These are phyloP conservation scores for Apteryx mantelli DNA, from an alignment of 2,113 vertebrate genomes.

Conservation along the genomic window DNA sequence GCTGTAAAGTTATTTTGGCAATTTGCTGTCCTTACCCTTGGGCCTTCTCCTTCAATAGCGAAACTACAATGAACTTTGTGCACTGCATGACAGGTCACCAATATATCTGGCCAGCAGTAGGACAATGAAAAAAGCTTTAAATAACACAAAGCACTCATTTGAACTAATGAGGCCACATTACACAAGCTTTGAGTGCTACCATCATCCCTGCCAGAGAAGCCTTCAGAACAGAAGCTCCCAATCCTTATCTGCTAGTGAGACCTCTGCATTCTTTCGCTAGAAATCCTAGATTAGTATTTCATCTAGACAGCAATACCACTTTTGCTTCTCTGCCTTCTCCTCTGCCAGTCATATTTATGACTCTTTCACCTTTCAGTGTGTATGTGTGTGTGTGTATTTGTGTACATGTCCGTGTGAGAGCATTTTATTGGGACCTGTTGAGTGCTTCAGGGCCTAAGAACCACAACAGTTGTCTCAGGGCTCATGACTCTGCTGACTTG, in stretches of 20 bases:
- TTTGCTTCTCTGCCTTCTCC: background rate
- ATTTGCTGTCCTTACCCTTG: background rate
- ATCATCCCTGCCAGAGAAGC: background rate
- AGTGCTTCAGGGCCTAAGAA: background rate
- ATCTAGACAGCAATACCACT: background rate
- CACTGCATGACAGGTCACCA: background rate
- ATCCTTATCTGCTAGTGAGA: background rate
- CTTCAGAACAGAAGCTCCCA: background rate
- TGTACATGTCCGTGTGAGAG: background rate
- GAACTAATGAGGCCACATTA: background rate
- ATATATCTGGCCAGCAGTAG: background rate
- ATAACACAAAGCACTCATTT: background rate
- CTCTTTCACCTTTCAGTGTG: background rate
- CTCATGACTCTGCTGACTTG: background rate
- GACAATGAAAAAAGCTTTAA: background rate
- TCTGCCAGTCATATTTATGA: background rate
- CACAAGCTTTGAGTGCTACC: background rate
- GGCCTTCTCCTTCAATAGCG: background rate
- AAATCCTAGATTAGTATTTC: background rate
- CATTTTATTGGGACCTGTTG: background rate
- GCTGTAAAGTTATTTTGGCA: slow-evolving; percentile 16
- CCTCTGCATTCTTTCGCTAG: background rate
- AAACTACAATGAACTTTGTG: background rate
- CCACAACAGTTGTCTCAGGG: background rate
- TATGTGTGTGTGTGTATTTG: background rate